phyloP scores from a whole-genome alignment of 2,797 vertebrate species.

The Acanthis flammea region DNA sequence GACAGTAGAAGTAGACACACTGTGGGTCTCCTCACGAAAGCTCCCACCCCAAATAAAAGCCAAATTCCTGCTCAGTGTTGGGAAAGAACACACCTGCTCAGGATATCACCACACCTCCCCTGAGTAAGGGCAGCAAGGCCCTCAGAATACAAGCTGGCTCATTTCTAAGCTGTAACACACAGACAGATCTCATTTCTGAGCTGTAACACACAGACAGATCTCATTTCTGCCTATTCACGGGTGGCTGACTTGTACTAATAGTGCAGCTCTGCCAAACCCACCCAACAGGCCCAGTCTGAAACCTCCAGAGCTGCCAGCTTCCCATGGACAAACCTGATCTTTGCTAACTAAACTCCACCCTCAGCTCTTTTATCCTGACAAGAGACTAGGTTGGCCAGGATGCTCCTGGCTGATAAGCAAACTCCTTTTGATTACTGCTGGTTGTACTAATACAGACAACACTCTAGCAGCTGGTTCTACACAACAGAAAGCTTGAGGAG shows the following conservation, averaged over 20 bases:
- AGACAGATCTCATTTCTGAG: background rate
- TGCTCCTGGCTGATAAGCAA: background rate
- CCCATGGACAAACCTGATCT: background rate
- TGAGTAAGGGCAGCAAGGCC: background rate
- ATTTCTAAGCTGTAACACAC: background rate
- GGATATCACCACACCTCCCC: background rate
- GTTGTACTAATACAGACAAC: background rate
- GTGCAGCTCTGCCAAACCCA: background rate
- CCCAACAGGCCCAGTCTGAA: background rate
- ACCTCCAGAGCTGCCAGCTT: background rate
- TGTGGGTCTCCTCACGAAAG: background rate
- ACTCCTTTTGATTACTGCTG: background rate
- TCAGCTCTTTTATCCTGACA: background rate
- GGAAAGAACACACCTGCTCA: background rate
- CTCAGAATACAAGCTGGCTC: background rate
- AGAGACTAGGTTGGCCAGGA: background rate
- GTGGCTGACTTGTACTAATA: rapidly evolving
- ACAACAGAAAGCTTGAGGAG: background rate
- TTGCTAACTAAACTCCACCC: background rate
- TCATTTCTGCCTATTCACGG: background rate
- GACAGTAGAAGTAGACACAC: background rate
- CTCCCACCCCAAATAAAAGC: background rate
- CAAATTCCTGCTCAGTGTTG: background rate
- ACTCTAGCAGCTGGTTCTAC: background rate
- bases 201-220: background rate